Percentiles rank a stretch among this genome's conserved stretches.
Conservation (phyloP, 2,113 vertebrate genomes). For the Phasianus colchicus region DNA sequence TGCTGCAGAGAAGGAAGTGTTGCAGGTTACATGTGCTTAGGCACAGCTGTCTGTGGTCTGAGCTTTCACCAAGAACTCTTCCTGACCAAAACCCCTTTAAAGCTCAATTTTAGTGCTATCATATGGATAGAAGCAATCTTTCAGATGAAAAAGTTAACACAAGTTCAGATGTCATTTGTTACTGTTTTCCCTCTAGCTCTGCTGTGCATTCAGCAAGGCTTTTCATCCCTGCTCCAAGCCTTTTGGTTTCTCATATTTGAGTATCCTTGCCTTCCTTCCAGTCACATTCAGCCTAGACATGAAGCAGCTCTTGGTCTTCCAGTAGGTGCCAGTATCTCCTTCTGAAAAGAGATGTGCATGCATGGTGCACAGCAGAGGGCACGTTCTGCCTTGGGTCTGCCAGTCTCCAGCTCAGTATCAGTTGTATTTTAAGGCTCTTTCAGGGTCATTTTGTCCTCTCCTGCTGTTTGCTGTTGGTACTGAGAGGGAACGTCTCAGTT, state of each 20-base stretch:
- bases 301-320: constrained; percentile 17
- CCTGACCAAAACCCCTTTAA: background rate
- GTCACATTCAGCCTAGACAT: background rate
- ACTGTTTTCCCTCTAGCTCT: background rate
- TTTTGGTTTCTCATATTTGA: rapidly evolving
- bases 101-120: background rate
- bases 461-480: background rate
- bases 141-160: background rate
- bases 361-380: background rate
- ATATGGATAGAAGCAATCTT: background rate
- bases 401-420: background rate
- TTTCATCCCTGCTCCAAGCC: background rate
- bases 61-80: background rate
- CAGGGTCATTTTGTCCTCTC: background rate
- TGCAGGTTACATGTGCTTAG: background rate
- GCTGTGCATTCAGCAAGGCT: background rate
- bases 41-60: background rate
- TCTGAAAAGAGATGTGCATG: background rate
- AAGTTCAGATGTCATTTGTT: background rate
- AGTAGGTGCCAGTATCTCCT: constrained; percentile 62
- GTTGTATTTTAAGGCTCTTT: background rate
- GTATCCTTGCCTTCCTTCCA: background rate
- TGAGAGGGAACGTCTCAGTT: background rate
- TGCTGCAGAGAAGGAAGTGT: background rate
- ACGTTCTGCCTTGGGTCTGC: background rate